These are phyloP conservation scores for Polydrusus tereticollis DNA, from an alignment of 2,888 invertebrate species.

Conservation along the genomic window DNA sequence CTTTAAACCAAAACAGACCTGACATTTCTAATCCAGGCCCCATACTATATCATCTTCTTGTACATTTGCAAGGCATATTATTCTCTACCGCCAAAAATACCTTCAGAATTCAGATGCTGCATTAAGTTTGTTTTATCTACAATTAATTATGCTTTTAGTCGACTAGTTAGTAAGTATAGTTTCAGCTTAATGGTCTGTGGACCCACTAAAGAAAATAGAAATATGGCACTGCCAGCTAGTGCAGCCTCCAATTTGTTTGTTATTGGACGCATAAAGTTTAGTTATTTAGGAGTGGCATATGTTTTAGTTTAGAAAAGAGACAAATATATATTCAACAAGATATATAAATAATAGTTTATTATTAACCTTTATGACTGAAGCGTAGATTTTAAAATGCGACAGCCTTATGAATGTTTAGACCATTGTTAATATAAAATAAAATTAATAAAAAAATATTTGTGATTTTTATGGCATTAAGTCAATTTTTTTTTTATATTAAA, in stretches of 20 bases:
- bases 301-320: neutral
- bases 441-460: too few relatives aligned
- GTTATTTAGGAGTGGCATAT: constrained; percentile 25
- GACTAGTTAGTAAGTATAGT: constrained; percentile 32
- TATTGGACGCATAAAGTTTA: constrained; percentile 28
- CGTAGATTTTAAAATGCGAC: too few relatives aligned
- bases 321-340: neutral
- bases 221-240: constrained; percentile 12
- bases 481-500: too few relatives aligned
- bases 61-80: constrained; percentile 12
- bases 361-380: too few relatives aligned
- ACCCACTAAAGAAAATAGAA: constrained; percentile 34
- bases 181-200: constrained; percentile 32
- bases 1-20: too few relatives aligned
- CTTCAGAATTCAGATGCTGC: constrained; percentile 1
- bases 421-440: too few relatives aligned
- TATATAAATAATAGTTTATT: neutral
- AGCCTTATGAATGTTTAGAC: too few relatives aligned
- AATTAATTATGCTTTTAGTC: constrained; percentile 45
- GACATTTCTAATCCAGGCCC: neutral
- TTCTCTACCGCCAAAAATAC: constrained; percentile 7
- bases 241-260: constrained; percentile 37
- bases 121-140: constrained; percentile 39
- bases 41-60: neutral
- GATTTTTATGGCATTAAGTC: too few relatives aligned